phyloP scores from a whole-genome alignment of 2,888 invertebrate species.

The Camptogramma bilineatum region DNA sequence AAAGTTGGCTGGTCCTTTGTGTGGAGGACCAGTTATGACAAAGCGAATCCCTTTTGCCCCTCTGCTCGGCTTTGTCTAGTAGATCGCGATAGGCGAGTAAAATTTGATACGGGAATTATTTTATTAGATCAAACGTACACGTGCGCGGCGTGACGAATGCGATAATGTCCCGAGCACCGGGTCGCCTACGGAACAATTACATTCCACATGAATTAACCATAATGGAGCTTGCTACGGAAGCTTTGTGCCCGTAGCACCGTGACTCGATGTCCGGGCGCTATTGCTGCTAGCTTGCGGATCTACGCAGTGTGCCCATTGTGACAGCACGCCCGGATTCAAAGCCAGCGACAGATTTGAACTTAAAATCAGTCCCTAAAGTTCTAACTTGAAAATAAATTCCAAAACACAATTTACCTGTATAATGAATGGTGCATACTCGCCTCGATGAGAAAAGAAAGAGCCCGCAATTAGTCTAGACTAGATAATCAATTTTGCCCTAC shows the following conservation, averaged over 20 bases:
- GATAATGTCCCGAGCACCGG: slow-evolving; percentile 75
- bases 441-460: slow-evolving; percentile 1
- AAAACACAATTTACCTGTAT: too few species aligned
- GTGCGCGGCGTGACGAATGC: slow-evolving; percentile 83
- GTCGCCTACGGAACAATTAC: slow-evolving; percentile 76
- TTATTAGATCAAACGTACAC: slow-evolving; percentile 83
- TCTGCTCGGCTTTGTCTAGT: slow-evolving; percentile 74
- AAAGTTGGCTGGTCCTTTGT: slow-evolving; percentile 78
- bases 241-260: slow-evolving; percentile 71
- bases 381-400: neutral
- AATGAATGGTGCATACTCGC: too few species aligned
- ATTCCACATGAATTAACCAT: slow-evolving; percentile 82
- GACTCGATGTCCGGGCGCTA: slow-evolving; percentile 70
- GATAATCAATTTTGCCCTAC: slow-evolving; percentile 17
- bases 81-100: slow-evolving; percentile 83
- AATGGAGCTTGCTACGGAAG: slow-evolving; percentile 74
- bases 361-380: neutral
- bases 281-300: slow-evolving; percentile 58
- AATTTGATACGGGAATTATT: slow-evolving; percentile 86
- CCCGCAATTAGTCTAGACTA: slow-evolving; percentile 23
- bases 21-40: slow-evolving; percentile 79
- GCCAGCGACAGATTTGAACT: neutral
- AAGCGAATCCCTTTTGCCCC: slow-evolving; percentile 77
- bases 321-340: slow-evolving; percentile 19
- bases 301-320: slow-evolving; percentile 34